Evolutionary conservation across 2,888 invertebrate genomes (phyloP).

Genomic region (Deilephila porcellus): DNA sequence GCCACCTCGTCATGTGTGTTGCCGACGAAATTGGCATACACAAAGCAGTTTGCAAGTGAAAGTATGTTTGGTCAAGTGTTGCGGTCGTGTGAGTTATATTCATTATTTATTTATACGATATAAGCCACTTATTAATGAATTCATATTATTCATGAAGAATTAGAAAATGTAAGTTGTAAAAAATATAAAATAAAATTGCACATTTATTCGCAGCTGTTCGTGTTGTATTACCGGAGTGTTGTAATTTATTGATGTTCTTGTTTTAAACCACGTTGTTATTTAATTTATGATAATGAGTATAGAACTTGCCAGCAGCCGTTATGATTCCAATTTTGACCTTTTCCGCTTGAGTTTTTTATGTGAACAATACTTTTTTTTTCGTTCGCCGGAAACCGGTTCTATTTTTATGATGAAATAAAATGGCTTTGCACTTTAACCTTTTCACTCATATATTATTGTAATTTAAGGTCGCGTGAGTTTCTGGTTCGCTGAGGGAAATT

Average conservation of each 20-base stretch:
- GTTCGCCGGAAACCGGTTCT: constrained; percentile 4
- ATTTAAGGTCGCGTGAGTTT: constrained; percentile 15
- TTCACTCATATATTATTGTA: constrained; percentile 20
- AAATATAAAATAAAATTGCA: too few relatives aligned
- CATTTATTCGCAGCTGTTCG: constrained; percentile 48
- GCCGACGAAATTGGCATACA: constrained; percentile 32
- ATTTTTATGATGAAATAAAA: constrained; percentile 24
- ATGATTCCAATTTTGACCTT: constrained; percentile 1
- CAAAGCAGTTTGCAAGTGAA: constrained; percentile 11
- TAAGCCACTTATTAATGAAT: too few relatives aligned
- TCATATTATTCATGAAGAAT: too few relatives aligned
- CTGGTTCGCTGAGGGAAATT: constrained; percentile 9
- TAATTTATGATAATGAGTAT: constrained; percentile 37
- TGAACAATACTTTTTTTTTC: neutral
- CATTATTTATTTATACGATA: neutral
- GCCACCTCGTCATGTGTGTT: constrained; percentile 77
- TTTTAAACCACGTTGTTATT: constrained; percentile 42
- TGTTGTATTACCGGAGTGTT: constrained; percentile 38
- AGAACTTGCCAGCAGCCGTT: constrained; percentile 21
- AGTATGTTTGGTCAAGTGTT: constrained; percentile 41
- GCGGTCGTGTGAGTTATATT: constrained; percentile 41
- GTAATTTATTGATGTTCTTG: constrained; percentile 49
- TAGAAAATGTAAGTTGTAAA: too few relatives aligned
- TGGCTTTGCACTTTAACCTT: constrained; percentile 22
- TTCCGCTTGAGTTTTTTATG: neutral